Conservation (phyloP, 37 sponge, comb jelly and placozoan species). For the Amphimedon queenslandica region DNA sequence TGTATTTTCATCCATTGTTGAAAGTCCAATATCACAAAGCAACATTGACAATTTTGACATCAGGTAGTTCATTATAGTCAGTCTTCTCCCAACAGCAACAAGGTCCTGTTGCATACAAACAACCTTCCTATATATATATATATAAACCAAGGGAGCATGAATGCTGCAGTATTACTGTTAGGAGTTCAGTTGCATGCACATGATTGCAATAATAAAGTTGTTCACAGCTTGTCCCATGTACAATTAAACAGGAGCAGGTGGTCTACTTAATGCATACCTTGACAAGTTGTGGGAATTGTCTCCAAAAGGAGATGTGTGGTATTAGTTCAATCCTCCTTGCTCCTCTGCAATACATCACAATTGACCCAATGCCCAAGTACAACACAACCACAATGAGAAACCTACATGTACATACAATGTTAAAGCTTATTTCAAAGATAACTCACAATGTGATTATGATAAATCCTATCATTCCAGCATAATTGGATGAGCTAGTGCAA, state of each 20-base stretch:
- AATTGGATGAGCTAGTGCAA: neutral
- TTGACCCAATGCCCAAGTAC: neutral
- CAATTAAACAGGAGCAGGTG: neutral
- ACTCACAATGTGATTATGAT: neutral
- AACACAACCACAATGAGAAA: neutral
- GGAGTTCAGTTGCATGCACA: no score
- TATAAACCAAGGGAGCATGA: no score
- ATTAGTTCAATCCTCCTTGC: conserved; percentile 34
- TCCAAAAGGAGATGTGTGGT: conserved; percentile 37
- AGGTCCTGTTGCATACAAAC: no score
- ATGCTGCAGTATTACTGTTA: no score
- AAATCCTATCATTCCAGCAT: neutral
- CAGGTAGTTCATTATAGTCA: no score
- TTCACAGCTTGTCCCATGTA: neutral
- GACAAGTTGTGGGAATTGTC: conserved; percentile 22
- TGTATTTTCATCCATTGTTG: no score
- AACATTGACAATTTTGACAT: no score
- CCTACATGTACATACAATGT: no score
- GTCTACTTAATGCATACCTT: conserved; percentile 10
- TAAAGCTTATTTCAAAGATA: neutral
- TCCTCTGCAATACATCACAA: conserved; percentile 8
- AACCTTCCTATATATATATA: no score
- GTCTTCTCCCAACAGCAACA: no score
- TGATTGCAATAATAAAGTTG: no score
- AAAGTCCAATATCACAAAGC: no score